Evolutionary conservation across 2,888 invertebrate genomes (phyloP).

Genomic region (Rhaphigaster nebulosa): DNA sequence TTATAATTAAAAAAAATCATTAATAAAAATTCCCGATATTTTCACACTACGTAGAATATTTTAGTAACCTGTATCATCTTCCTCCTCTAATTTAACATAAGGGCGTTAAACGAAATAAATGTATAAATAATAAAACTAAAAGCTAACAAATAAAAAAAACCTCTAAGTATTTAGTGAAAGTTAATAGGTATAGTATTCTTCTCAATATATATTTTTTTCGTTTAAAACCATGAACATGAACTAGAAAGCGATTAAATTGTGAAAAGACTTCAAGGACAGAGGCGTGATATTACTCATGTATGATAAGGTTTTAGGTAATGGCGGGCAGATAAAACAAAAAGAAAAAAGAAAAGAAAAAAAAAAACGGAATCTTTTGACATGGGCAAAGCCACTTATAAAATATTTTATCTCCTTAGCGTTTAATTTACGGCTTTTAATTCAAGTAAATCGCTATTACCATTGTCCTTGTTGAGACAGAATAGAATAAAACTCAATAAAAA

Average conservation of each 20-base stretch:
- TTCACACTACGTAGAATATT: too few species aligned
- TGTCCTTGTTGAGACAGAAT: too few species aligned
- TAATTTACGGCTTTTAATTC: neutral
- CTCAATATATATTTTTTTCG: neutral
- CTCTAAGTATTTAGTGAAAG: neutral
- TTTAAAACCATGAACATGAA: neutral
- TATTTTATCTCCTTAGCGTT: neutral
- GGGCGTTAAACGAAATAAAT: too few species aligned
- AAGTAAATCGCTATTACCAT: too few species aligned
- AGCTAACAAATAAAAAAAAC: too few species aligned
- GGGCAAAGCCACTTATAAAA: neutral
- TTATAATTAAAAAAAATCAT: too few species aligned
- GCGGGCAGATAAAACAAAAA: neutral
- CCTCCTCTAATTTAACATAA: too few species aligned
- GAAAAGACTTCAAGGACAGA: neutral
- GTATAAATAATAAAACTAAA: too few species aligned
- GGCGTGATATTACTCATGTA: constrained; percentile 4
- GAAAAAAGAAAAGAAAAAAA: neutral
- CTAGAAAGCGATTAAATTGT: neutral
- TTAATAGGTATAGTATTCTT: neutral
- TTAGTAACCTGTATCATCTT: too few species aligned
- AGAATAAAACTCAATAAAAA: too few species aligned
- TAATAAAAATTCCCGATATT: too few species aligned
- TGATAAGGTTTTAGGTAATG: constrained; percentile 31
- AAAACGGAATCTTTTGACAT: neutral